Evolutionary conservation across 2,888 invertebrate species (phyloP).

Genomic region (Spodoptera exigua): DNA sequence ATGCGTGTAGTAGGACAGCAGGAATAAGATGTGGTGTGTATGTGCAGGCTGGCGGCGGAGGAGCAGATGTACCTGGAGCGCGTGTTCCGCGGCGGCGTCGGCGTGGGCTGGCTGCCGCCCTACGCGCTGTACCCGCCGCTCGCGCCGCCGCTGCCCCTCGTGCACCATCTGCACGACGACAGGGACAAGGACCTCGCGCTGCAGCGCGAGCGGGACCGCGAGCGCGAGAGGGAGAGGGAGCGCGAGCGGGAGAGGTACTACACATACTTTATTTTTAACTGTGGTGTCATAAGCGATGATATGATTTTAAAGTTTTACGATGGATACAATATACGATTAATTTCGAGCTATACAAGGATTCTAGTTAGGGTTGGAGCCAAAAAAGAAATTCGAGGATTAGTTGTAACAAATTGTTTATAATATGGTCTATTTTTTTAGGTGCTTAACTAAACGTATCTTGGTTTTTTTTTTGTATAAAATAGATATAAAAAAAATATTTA

Average conservation of each 20-base stretch:
- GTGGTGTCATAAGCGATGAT: no score
- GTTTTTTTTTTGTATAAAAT: no score
- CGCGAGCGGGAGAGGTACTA: conserved; percentile 41
- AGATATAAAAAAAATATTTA: no score
- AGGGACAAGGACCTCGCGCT: conserved; percentile 88
- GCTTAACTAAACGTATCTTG: no score
- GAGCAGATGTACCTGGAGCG: conserved; percentile 97
- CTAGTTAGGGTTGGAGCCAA: no score
- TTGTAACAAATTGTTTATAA: no score
- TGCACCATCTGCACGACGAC: conserved; percentile 83
- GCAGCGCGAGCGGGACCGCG: conserved; percentile 87
- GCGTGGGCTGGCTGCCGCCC: conserved; percentile 88
- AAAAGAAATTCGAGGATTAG: no score
- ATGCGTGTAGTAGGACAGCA: no score
- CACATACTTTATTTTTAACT: no score
- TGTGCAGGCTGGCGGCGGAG: conserved; percentile 89
- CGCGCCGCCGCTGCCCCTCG: conserved; percentile 80
- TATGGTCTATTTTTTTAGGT: no score
- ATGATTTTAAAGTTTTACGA: no score
- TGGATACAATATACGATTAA: no score
- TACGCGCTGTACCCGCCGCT: conserved; percentile 85
- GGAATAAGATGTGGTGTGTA: neutral
- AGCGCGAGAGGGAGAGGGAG: conserved; percentile 80
- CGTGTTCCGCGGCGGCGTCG: conserved; percentile 89
- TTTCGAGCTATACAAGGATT: neutral